Conservation (phyloP, 2,888 invertebrate genomes). For the Stenchaetothrips biformis region DNA sequence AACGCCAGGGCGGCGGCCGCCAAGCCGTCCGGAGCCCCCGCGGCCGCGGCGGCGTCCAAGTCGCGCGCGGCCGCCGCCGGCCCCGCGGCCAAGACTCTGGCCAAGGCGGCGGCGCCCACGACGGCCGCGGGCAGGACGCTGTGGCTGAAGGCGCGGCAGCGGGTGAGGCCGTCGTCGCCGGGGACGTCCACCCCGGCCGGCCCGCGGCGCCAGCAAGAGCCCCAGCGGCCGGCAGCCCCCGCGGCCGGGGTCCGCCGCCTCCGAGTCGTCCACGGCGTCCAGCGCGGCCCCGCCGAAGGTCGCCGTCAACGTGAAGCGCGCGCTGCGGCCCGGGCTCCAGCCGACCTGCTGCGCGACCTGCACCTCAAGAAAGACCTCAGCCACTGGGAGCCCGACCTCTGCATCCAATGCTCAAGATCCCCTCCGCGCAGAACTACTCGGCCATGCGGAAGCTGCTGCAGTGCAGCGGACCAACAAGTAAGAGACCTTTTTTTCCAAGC, state of each 20-base stretch:
- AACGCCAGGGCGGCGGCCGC: neutral
- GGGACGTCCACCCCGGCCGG: constrained; percentile 29
- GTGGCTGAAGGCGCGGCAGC: neutral
- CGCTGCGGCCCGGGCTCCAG: neutral
- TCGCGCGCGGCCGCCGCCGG: too few relatives aligned
- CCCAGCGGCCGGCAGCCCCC: constrained; percentile 10
- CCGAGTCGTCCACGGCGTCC: neutral
- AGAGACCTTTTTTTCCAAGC: too few relatives aligned
- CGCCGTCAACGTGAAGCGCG: neutral
- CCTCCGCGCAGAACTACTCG: constrained; percentile 42
- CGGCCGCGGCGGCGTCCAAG: neutral
- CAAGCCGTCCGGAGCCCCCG: neutral
- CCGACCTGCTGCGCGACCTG: constrained; percentile 35
- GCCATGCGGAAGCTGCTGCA: constrained; percentile 41
- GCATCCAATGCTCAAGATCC: constrained; percentile 42
- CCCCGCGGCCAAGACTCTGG: neutral
- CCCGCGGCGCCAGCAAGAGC: constrained; percentile 22
- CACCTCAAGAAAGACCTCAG: constrained; percentile 33
- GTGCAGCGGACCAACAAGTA: neutral
- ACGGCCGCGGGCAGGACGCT: neutral
- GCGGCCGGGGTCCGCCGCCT: constrained; percentile 26
- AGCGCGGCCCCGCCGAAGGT: neutral
- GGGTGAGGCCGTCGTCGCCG: constrained; percentile 25
- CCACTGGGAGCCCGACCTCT: constrained; percentile 43
- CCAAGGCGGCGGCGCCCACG: neutral